These are phyloP conservation scores for Apeltes quadracus DNA, from an alignment of 2,113 vertebrate genomes.

Conservation along the genomic window DNA sequence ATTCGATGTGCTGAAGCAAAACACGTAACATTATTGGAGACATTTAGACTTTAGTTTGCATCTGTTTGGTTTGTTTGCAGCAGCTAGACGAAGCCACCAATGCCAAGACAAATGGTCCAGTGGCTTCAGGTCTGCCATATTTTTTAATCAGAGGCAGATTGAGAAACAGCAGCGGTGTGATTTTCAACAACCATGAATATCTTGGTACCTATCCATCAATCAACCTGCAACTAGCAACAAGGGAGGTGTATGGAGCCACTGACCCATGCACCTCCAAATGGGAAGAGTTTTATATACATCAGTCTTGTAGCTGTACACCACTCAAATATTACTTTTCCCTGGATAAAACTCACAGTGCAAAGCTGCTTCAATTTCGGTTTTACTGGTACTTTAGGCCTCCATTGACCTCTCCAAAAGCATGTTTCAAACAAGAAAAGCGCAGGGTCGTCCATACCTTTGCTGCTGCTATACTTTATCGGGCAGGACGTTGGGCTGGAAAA, in stretches of 20 bases:
- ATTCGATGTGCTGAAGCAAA: not conserved
- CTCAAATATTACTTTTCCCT: not conserved
- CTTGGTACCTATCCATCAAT: not conserved
- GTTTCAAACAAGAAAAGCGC: not conserved
- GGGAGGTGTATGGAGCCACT: not conserved
- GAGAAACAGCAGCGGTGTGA: not conserved
- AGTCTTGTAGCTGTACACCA: not conserved
- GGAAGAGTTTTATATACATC: not conserved
- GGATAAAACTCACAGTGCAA: not conserved
- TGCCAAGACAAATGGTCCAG: not conserved
- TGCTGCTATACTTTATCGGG: not conserved
- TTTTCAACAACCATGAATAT: not conserved
- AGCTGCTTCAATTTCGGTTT: not conserved
- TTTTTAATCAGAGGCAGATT: slow-evolving; percentile 10
- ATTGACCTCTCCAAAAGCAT: not conserved
- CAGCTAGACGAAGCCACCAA: not conserved
- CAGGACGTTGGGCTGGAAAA: not conserved
- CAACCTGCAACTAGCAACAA: not conserved
- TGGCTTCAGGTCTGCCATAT: slow-evolving; percentile 3
- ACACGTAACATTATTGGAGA: not conserved
- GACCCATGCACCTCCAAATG: not conserved
- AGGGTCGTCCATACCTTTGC: not conserved
- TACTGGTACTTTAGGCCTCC: not conserved
- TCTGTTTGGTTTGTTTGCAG: not conserved
- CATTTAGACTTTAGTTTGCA: not conserved